These are phyloP conservation scores for Caranx melampygus DNA, from an alignment of 2,113 vertebrate genomes.

Conservation along the genomic window DNA sequence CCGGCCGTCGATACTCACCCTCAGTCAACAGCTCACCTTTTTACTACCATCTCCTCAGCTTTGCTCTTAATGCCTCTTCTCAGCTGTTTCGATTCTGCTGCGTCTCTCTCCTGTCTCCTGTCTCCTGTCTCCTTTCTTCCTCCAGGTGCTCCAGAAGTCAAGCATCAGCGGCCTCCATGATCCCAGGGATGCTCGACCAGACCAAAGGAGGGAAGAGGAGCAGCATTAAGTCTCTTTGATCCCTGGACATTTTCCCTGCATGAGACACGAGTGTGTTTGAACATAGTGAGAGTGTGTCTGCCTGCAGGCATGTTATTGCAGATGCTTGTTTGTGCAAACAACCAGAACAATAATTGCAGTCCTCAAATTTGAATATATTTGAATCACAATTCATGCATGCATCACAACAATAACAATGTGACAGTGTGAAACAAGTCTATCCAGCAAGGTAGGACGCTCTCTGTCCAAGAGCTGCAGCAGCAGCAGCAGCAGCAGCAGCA, in stretches of 20 bases:
- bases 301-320: conserved; percentile 34
- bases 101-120: not conserved
- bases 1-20: conserved; percentile 61
- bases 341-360: conserved; percentile 30
- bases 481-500: not conserved
- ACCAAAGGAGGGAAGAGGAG: conserved; percentile 17
- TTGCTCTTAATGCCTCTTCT: conserved; percentile 26
- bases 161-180: conserved; percentile 2
- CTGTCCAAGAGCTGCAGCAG: not conserved
- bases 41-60: not conserved
- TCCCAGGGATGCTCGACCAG: conserved; percentile 16
- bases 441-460: not conserved
- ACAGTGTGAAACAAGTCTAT: not conserved
- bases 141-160: conserved; percentile 23
- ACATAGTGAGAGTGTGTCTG: not conserved
- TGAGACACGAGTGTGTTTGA: conserved; percentile 1
- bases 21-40: conserved; percentile 16
- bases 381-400: conserved; percentile 35
- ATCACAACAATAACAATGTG: not conserved
- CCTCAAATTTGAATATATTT: conserved; percentile 40
- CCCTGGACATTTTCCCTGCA: not conserved
- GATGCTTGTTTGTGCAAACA: conserved; percentile 25
- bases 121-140: not conserved
- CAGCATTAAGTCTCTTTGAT: conserved; percentile 25
- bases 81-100: conserved; percentile 10